Percentiles rank a stretch among this genome's conserved stretches.
These are phyloP conservation scores for Helleia helle DNA, from an alignment of 2,888 invertebrate genomes.

Conservation along the genomic window DNA sequence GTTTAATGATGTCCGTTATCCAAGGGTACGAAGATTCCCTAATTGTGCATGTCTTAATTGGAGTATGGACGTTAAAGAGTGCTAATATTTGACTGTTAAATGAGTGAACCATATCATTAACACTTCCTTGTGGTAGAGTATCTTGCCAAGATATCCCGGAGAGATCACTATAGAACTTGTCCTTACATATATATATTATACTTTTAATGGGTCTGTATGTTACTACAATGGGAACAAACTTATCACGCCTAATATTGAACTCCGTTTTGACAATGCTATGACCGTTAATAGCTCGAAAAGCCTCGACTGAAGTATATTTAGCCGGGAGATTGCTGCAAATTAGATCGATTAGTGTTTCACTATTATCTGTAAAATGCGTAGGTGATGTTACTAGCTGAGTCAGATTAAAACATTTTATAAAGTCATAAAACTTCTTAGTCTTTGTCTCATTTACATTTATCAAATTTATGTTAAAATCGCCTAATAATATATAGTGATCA, in stretches of 20 bases:
- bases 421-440: background rate
- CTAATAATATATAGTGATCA: background rate
- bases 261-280: no score
- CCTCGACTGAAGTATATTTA: background rate
- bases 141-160: conserved; percentile 1
- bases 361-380: no score
- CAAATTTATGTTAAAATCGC: conserved; percentile 8
- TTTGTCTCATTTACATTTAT: background rate
- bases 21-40: conserved; percentile 21
- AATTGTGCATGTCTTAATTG: background rate
- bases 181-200: background rate
- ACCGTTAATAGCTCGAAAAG: no score
- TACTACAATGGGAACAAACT: no score
- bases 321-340: no score
- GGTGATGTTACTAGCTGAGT: no score
- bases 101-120: background rate
- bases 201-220: no score
- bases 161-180: background rate
- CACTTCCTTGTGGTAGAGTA: background rate
- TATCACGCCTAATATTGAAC: no score
- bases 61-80: background rate
- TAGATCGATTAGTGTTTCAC: background rate
- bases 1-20: conserved; percentile 24
- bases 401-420: no score
- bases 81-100: background rate